Base-by-base conservation (phyloP, 2,888 invertebrate species). In the Myopa testacea region DNA sequence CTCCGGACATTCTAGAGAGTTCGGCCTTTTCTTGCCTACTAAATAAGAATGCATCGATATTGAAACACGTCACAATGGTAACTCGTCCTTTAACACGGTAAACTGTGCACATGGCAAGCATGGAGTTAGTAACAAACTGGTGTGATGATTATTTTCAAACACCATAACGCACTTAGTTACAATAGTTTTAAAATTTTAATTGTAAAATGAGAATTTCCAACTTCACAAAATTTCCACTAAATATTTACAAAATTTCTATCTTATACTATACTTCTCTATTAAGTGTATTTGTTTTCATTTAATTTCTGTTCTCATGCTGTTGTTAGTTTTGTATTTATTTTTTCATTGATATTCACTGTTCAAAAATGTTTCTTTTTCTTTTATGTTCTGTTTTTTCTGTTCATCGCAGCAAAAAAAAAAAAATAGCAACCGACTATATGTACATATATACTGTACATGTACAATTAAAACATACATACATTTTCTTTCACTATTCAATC, bases 31-130 rank as follows among this genome's bases (percentile, higher is more conserved):
- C 84, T 68, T 84, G 84, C 79, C 81, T 85, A 69, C 82, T 84
- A 76, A 84, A 86, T 81, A 86, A 85, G 78, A 85, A 84, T 81
- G 83, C 85, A 50, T 86, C 86, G 52, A 86, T 87, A 73, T 81
- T 86, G 71, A 86, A 86, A 78, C 86, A 87, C 81, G 85, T 87
- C 37, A 83, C 86, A 50, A 85, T 87, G 83, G 84, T 85, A 68
- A 83, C 86, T 75, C 84, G 87, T 40, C 87, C 87, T 74, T 80
- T 87, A 76, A 87, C 87, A 76, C 87, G 87, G 80, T 87, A 81
- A 83, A 82, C 75, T 37, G 34, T 26, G 37, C 40, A 1, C 14
- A 34, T 1, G 37, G 14, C 63, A 26, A 63, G 37, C 63, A 63
- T 38, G 67, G 40, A 40, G 5, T 19, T n/a, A 12, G 19, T 12